Evolutionary conservation across 2,113 vertebrate genomes (phyloP).

Genomic region (Trochalopteron elliotii): DNA sequence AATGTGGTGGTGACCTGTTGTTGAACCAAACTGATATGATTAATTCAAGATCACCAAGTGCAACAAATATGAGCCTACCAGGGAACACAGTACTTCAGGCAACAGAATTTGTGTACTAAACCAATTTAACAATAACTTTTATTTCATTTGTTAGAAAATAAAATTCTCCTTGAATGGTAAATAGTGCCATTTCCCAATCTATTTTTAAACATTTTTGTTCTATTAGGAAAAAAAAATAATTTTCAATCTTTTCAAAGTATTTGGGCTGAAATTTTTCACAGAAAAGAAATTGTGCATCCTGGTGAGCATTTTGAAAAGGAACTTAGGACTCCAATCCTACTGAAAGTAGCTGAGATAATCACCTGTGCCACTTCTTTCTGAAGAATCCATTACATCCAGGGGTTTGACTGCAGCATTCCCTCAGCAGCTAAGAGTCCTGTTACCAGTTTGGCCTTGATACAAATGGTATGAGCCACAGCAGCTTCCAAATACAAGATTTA

Average conservation of each 20-base stretch:
- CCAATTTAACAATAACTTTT: background rate
- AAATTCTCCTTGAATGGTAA: background rate
- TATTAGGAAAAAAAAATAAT: background rate
- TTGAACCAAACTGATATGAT: background rate
- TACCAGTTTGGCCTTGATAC: background rate
- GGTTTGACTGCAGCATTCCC: background rate
- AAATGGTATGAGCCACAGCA: background rate
- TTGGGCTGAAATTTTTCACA: background rate
- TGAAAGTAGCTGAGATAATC: background rate
- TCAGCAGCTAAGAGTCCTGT: background rate
- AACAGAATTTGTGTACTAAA: background rate
- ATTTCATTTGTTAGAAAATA: background rate
- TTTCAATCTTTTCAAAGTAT: background rate
- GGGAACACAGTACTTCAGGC: background rate
- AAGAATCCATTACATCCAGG: background rate
- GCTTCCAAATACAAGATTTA: background rate
- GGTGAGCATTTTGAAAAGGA: background rate
- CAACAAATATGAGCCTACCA: background rate
- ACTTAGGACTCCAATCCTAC: background rate
- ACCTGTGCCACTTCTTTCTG: background rate
- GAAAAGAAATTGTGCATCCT: background rate
- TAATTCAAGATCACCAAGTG: background rate
- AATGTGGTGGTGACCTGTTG: background rate
- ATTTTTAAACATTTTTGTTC: background rate
- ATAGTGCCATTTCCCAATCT: background rate